phyloP scores from a whole-genome alignment of 2,888 invertebrate species.

The Sphinx pinastri region DNA sequence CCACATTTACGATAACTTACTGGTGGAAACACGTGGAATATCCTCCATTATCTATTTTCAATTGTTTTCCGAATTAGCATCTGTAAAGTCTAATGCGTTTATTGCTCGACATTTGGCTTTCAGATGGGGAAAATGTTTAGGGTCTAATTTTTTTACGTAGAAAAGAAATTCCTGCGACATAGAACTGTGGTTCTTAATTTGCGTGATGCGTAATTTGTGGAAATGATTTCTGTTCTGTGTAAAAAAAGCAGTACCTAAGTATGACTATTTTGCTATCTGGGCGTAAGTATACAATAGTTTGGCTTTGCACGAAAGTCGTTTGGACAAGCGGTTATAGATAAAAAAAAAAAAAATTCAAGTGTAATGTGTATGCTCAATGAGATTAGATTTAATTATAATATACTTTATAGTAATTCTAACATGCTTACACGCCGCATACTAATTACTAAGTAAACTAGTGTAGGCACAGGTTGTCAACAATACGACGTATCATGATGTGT shows the following conservation, averaged over 20 bases:
- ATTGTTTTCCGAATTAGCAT: slow-evolving; percentile 54
- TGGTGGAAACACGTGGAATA: slow-evolving; percentile 41
- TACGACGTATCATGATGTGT: too few relatives aligned
- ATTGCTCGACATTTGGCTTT: slow-evolving; percentile 51
- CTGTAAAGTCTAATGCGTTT: slow-evolving; percentile 51
- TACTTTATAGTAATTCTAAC: too few relatives aligned
- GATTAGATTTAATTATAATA: too few relatives aligned
- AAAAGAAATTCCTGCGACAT: neutral
- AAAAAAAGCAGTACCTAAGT: too few relatives aligned
- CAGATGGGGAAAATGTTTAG: slow-evolving; percentile 37
- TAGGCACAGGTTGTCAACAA: too few relatives aligned
- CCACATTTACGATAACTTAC: slow-evolving; percentile 55
- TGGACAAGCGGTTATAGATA: neutral
- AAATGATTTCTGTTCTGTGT: too few relatives aligned
- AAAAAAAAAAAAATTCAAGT: neutral
- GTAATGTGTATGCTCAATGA: too few relatives aligned
- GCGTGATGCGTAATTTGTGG: neutral
- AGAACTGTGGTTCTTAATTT: neutral
- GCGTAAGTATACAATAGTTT: neutral
- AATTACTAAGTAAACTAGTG: too few relatives aligned
- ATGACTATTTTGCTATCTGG: neutral
- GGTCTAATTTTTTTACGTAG: slow-evolving; percentile 12
- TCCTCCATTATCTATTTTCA: slow-evolving; percentile 41
- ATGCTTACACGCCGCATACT: too few relatives aligned
- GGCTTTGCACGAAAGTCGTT: neutral